Conservation (phyloP, 1,140 invertebrate genomes). For the Calosoma granatense region DNA sequence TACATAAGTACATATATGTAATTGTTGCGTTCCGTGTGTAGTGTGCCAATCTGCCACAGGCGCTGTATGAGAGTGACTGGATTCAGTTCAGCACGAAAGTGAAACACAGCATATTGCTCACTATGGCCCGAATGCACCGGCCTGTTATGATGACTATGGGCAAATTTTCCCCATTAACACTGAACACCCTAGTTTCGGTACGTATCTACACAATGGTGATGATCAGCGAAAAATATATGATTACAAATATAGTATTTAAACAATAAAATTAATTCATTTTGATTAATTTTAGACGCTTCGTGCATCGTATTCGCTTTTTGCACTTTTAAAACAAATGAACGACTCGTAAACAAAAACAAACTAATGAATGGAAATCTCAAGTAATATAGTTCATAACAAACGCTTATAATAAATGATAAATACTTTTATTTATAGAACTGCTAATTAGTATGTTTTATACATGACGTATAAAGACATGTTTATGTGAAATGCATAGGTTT, state of each 20-base stretch:
- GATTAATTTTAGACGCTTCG: slow-evolving; percentile 34
- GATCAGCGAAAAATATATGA: neutral
- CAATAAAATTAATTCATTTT: slow-evolving; percentile 14
- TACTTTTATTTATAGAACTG: too few species aligned
- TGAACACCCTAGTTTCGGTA: slow-evolving; percentile 38
- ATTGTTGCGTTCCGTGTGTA: too few species aligned
- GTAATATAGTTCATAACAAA: too few species aligned
- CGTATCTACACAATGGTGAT: slow-evolving; percentile 12
- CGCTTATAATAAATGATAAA: too few species aligned
- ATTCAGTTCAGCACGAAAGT: slow-evolving; percentile 32
- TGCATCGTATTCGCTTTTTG: slow-evolving; percentile 39
- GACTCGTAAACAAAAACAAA: neutral
- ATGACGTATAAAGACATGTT: too few species aligned
- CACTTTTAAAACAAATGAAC: slow-evolving; percentile 35
- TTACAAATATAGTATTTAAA: slow-evolving; percentile 1
- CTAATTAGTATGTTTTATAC: too few species aligned
- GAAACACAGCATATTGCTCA: slow-evolving; percentile 32
- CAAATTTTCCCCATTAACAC: slow-evolving; percentile 38
- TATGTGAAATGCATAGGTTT: too few species aligned
- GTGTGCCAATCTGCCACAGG: slow-evolving; percentile 32
- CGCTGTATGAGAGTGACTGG: slow-evolving; percentile 35
- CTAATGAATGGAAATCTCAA: too few species aligned
- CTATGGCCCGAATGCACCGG: slow-evolving; percentile 38
- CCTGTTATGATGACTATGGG: slow-evolving; percentile 40
- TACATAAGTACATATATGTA: neutral